Evolutionary conservation across 2,797 vertebrate species (phyloP), one percentile per base, ranked within the genome.

Genomic region (Alcedo quadribrachys): DNA sequence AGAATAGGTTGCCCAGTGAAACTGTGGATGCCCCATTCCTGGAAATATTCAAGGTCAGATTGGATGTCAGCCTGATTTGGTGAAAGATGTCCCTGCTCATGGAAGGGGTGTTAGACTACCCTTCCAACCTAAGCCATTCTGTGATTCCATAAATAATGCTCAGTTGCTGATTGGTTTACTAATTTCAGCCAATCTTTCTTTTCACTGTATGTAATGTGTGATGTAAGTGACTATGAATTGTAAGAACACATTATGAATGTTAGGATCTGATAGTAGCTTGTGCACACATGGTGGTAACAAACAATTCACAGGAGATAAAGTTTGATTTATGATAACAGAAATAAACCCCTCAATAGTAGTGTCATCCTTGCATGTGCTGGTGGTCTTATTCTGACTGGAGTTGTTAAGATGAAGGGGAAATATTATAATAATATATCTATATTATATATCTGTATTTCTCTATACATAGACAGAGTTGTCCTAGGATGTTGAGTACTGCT

Each of bases 151-250:
- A 18, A 76, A 20, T 35, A 54, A 40, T 19, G 74, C 3, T 5
- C 18, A 28, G 5, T 12, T 54, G 14, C 8, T 70, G n/a, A 50
- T 5, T 4, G 9, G 3, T 6, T 75, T 58, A 50, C 2, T 65
- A 43, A 27, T 76, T 55, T 70, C 28, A 66, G 22, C 13, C 18
- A 18, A 66, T 32, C 5, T 37, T 66, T 4, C 6, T 55, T 73
- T 89, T 68, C 11, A 24, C 28, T 51, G 3, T 51, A 8, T 2
- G 0, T 53, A 62, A 51, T 25, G 5, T 18, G 0, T 2, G 30
- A 57, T 9, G 15, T 27, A 71, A 57, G 21, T 1, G 1, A 12
- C 32, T 42, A 16, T 45, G 37, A 57, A 71, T 58, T 9, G 2
- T 58, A 13, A 58, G 28, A 70, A 48, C 27, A 60, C 7, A 4